Percentiles rank a stretch among this genome's conserved stretches.
Evolutionary conservation across 2,113 vertebrate species (phyloP).

Genomic region (Crotalus tigris): DNA sequence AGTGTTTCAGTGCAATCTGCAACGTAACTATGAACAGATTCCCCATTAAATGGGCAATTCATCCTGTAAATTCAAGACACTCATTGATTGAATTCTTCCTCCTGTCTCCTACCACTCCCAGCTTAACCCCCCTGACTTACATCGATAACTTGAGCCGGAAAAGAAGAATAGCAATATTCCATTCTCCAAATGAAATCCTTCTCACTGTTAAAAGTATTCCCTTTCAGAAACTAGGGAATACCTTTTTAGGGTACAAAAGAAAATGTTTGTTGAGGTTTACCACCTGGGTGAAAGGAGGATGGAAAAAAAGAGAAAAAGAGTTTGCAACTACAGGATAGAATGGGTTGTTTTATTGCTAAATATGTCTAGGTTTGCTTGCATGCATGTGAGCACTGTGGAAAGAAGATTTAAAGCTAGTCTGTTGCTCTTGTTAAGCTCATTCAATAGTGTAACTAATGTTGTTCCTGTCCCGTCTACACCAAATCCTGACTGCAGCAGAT

Average conservation of each 20-base stretch:
- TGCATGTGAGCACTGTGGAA: neutral
- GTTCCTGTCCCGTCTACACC: neutral
- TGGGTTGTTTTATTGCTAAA: neutral
- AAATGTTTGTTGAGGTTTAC: neutral
- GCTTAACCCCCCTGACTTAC: neutral
- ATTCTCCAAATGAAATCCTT: neutral
- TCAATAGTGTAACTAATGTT: neutral
- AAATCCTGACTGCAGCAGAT: neutral
- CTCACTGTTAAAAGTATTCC: neutral
- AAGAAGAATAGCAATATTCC: neutral
- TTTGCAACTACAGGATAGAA: neutral
- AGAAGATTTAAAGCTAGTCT: slow-evolving; percentile 20
- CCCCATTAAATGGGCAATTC: neutral
- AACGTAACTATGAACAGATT: neutral
- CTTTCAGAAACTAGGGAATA: neutral
- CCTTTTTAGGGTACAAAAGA: neutral
- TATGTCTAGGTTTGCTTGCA: neutral
- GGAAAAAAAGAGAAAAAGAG: neutral
- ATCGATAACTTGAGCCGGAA: neutral
- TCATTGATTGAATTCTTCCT: neutral
- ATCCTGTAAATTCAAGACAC: neutral
- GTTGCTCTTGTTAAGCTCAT: neutral
- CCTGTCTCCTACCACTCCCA: neutral
- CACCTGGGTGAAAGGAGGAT: neutral
- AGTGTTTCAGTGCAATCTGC: slow-evolving; percentile 26